These are phyloP conservation scores for Bombyx mori DNA, from an alignment of 1,140 invertebrate genomes.

Conservation along the genomic window DNA sequence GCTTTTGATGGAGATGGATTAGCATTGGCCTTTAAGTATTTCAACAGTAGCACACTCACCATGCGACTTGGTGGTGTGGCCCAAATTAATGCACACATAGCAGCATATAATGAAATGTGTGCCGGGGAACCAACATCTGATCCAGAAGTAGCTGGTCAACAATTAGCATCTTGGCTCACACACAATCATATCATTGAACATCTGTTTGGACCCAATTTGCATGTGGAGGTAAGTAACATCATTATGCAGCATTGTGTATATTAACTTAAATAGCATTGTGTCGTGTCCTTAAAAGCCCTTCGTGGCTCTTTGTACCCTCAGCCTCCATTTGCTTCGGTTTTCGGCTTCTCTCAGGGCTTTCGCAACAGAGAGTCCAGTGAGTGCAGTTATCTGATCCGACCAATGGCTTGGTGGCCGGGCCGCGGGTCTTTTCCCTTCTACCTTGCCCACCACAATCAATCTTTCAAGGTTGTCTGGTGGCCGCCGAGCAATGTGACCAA, in stretches of 20 bases:
- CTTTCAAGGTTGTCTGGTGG: too few species aligned
- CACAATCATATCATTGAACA: slow-evolving; percentile 94
- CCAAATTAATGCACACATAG: slow-evolving; percentile 96
- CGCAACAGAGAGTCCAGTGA: too few species aligned
- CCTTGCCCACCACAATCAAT: too few species aligned
- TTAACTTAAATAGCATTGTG: neutral
- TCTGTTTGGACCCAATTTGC: slow-evolving; percentile 95
- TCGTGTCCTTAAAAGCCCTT: neutral
- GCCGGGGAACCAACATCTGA: slow-evolving; percentile 89
- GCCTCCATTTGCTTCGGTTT: too few species aligned
- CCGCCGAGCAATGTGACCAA: too few species aligned
- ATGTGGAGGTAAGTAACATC: slow-evolving; percentile 82
- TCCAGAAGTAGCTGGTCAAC: slow-evolving; percentile 86
- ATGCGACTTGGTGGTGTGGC: slow-evolving; percentile 91
- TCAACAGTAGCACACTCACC: slow-evolving; percentile 92
- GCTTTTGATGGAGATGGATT: slow-evolving; percentile 92
- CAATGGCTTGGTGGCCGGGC: too few species aligned
- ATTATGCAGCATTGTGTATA: neutral
- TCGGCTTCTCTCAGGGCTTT: too few species aligned
- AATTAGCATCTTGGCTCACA: slow-evolving; percentile 89
- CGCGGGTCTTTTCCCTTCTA: too few species aligned
- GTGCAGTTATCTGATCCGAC: too few species aligned
- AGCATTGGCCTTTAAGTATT: slow-evolving; percentile 94
- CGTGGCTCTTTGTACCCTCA: too few species aligned
- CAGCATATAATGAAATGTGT: slow-evolving; percentile 90